These are phyloP conservation scores for Peromyscus leucopus DNA, from an alignment of 2,113 vertebrate species.

Conservation along the genomic window DNA sequence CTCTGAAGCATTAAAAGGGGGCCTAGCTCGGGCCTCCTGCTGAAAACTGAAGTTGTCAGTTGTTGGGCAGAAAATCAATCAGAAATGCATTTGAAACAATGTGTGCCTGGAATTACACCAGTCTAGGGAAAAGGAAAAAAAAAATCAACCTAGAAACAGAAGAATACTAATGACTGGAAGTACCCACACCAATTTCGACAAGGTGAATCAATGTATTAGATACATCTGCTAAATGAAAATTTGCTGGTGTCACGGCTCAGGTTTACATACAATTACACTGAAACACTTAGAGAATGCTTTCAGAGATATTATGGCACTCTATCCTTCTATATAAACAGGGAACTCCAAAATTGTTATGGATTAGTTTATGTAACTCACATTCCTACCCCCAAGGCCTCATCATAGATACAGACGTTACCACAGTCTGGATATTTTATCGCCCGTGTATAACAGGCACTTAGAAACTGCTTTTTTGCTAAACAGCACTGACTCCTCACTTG, in stretches of 20 bases:
- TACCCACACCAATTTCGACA: constrained; percentile 29
- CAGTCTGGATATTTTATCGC: neutral
- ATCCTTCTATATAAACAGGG: neutral
- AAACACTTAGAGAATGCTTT: constrained; percentile 56
- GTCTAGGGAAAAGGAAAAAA: neutral
- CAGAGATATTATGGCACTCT: constrained; percentile 39
- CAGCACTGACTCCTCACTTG: neutral
- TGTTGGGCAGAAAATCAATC: constrained; percentile 83
- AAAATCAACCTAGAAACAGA: constrained; percentile 34
- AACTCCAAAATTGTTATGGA: constrained; percentile 46
- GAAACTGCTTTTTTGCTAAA: neutral
- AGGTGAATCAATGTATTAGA: constrained; percentile 66
- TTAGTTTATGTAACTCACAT: neutral
- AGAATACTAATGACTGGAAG: constrained; percentile 62
- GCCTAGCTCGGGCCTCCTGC: constrained; percentile 62
- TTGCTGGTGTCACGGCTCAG: constrained; percentile 14
- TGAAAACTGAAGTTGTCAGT: constrained; percentile 80
- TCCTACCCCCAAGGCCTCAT: neutral
- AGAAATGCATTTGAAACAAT: constrained; percentile 79
- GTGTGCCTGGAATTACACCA: constrained; percentile 63
- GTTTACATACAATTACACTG: constrained; percentile 67
- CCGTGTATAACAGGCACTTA: neutral
- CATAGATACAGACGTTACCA: neutral
- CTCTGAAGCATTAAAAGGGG: constrained; percentile 51
- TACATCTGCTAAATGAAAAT: constrained; percentile 56